Evolutionary conservation across 2,113 vertebrate species (phyloP).

Genomic region (Brachyhypopomus gauderio): DNA sequence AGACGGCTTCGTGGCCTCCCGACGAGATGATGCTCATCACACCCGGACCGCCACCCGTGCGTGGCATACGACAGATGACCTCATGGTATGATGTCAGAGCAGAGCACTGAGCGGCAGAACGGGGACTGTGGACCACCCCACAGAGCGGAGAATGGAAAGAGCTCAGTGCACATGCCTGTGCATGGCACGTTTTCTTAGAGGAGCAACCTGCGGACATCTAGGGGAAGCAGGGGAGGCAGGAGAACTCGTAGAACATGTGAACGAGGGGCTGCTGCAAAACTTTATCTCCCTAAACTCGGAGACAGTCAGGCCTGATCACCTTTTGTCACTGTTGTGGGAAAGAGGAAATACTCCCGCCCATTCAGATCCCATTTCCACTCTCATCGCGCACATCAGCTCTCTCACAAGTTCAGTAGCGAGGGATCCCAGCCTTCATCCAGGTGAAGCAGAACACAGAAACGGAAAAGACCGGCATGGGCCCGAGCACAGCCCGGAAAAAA

Average conservation of each 20-base stretch:
- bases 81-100: slow-evolving; percentile 34
- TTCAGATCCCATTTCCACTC: background rate
- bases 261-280: too few species aligned
- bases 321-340: too few species aligned
- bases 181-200: background rate
- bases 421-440: slow-evolving; percentile 6
- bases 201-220: background rate
- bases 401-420: slow-evolving; percentile 7
- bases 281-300: too few species aligned
- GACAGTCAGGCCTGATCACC: too few species aligned
- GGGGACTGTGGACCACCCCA: slow-evolving; percentile 2
- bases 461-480: background rate
- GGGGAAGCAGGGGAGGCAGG: too few species aligned
- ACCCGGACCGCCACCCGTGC: slow-evolving; percentile 49
- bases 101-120: background rate
- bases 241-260: too few species aligned
- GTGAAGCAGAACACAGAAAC: slow-evolving; percentile 18
- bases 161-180: background rate
- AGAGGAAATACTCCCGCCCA: too few species aligned
- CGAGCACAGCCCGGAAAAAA: slow-evolving; percentile 49
- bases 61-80: slow-evolving; percentile 55
- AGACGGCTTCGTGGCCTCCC: slow-evolving; percentile 57
- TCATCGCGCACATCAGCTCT: slow-evolving; percentile 30
- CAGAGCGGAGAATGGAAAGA: slow-evolving; percentile 1
- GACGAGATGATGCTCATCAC: slow-evolving; percentile 66